A percentile compares a stretch with the other conserved stretches of the same genome.
These are phyloP conservation scores for Chaenodraco wilsoni DNA, from an alignment of 2,797 vertebrate species.

Conservation along the genomic window DNA sequence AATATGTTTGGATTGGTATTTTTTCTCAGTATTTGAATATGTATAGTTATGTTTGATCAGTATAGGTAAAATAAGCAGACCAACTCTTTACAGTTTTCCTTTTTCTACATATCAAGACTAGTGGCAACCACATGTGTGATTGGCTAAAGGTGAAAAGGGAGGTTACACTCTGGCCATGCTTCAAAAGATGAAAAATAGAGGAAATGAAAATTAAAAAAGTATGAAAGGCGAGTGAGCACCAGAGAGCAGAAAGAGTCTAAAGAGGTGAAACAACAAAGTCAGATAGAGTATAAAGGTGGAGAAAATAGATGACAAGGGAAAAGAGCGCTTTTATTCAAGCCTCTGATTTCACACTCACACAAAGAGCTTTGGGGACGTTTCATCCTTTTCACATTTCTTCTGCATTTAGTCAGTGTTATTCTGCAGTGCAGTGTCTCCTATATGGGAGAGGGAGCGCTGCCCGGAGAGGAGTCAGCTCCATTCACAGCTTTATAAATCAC, in stretches of 20 bases:
- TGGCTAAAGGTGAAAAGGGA: constrained; percentile 32
- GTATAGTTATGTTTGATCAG: not conserved
- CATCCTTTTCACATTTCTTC: constrained; percentile 99
- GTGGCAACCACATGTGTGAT: not conserved
- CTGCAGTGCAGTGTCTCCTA: constrained; percentile 75
- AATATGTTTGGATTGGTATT: not conserved
- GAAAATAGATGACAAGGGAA: constrained; percentile 82
- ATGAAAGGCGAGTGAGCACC: constrained; percentile 51
- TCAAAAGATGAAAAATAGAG: constrained; percentile 51
- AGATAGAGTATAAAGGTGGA: constrained; percentile 83
- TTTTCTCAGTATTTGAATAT: not conserved
- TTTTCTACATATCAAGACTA: constrained; percentile 2
- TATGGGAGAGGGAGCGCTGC: constrained; percentile 85
- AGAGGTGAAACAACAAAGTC: constrained; percentile 80
- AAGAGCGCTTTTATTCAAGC: constrained; percentile 79
- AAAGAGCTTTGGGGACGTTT: constrained; percentile 95
- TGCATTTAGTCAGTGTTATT: constrained; percentile 83
- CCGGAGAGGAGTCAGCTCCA: constrained; percentile 88
- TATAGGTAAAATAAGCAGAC: not conserved
- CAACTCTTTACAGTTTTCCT: not conserved
- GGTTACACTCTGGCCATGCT: constrained; percentile 18
- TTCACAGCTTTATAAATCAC: constrained; percentile 99
- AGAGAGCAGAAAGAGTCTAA: constrained; percentile 61
- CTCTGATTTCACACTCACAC: constrained; percentile 98
- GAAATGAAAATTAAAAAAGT: constrained; percentile 40